Evolutionary conservation across 2,888 invertebrate genomes (phyloP).

Genomic region (Parapristionchus giblindavisi): DNA sequence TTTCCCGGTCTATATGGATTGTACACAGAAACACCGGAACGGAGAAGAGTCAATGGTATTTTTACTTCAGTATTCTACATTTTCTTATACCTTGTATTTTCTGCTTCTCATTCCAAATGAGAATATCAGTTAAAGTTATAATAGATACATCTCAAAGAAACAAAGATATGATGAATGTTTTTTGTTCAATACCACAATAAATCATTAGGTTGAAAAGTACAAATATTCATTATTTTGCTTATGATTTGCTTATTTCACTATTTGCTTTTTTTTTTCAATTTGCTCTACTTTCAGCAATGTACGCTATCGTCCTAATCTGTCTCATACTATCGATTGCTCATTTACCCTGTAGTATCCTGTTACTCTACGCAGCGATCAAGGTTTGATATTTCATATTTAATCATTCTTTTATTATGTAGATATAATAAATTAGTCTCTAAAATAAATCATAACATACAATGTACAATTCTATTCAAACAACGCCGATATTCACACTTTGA

Average conservation of each 20-base stretch:
- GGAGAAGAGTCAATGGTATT: conserved; percentile 63
- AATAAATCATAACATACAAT: too few relatives aligned
- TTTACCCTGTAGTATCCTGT: conserved; percentile 51
- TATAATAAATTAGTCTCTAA: too few relatives aligned
- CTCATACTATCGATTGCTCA: conserved; percentile 59
- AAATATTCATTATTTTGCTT: too few relatives aligned
- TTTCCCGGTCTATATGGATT: conserved; percentile 66
- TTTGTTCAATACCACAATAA: neutral
- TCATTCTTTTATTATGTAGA: neutral
- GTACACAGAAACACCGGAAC: conserved; percentile 67
- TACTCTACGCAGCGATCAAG: conserved; percentile 62
- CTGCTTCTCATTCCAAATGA: too few relatives aligned
- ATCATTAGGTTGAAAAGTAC: too few relatives aligned
- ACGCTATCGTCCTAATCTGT: conserved; percentile 62
- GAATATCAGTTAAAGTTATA: too few relatives aligned
- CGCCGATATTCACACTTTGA: neutral
- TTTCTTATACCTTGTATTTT: neutral
- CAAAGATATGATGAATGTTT: neutral
- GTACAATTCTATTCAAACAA: neutral
- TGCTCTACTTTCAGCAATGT: conserved; percentile 58
- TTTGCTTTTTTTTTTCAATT: neutral
- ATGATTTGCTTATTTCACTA: neutral
- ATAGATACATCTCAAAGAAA: too few relatives aligned
- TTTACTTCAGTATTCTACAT: neutral
- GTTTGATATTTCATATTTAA: conserved; percentile 39